Conservation (phyloP, 2,113 vertebrate species). For the Vireo altiloquus region DNA sequence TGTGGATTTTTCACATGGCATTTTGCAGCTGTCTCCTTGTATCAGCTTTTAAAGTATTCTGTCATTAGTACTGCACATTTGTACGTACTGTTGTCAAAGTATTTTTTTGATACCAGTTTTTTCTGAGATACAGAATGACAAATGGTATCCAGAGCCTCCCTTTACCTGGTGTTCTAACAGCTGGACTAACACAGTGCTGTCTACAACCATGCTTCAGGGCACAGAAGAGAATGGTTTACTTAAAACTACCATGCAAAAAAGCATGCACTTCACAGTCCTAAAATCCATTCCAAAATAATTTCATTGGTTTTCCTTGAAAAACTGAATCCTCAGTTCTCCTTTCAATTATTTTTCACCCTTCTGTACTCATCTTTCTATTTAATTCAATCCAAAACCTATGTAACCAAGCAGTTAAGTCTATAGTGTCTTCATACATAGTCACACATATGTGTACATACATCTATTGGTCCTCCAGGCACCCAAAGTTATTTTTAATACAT, state of each 20-base stretch:
- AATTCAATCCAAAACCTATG: neutral
- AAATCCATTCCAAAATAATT: neutral
- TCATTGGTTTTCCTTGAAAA: neutral
- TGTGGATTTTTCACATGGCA: neutral
- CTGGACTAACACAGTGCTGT: neutral
- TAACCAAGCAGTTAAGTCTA: neutral
- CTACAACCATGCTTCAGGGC: neutral
- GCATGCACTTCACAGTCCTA: neutral
- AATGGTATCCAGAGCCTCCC: neutral
- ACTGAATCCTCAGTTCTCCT: neutral
- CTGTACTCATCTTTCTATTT: neutral
- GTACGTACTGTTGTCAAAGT: neutral
- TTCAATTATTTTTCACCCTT: neutral
- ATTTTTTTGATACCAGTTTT: neutral
- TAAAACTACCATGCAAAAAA: neutral
- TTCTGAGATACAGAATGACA: neutral
- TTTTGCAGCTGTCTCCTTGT: constrained; percentile 16
- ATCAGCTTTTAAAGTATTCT: neutral
- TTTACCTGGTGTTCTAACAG: neutral
- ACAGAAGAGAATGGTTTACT: neutral
- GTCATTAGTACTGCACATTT: neutral
- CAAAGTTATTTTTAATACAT: neutral
- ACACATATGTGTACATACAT: neutral
- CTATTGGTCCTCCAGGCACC: neutral
- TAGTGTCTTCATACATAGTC: neutral